Evolutionary conservation across 1,140 invertebrate genomes (phyloP).

Genomic region (Drosophila simulans): DNA sequence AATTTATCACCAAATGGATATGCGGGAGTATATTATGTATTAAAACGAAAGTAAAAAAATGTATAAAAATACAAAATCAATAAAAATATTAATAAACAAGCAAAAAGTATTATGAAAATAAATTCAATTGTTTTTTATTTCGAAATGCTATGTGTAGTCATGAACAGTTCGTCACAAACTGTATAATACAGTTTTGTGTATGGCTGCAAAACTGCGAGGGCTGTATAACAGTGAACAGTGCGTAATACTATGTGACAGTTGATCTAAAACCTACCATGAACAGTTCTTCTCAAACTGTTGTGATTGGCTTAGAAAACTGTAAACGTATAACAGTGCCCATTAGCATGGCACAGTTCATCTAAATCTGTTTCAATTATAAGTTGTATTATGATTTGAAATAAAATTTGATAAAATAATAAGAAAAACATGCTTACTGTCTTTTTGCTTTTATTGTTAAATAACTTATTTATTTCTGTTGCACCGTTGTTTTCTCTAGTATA

Average conservation of each 20-base stretch:
- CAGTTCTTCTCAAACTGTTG: too few species aligned
- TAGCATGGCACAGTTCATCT: not conserved
- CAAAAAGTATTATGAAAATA: conserved; percentile 76
- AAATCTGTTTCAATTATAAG: too few species aligned
- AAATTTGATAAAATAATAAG: too few species aligned
- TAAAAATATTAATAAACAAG: conserved; percentile 74
- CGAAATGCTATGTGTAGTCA: not conserved
- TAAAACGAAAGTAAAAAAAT: conserved; percentile 67
- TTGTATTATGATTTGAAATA: too few species aligned
- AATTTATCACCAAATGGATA: conserved; percentile 74
- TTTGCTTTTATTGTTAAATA: too few species aligned
- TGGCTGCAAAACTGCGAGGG: not conserved
- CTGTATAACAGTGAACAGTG: conserved; percentile 13
- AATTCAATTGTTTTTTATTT: not conserved
- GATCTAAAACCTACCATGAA: not conserved
- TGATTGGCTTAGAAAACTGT: not conserved
- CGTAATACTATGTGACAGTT: not conserved
- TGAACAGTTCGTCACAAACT: not conserved
- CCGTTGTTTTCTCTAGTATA: too few species aligned
- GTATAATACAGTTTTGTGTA: not conserved
- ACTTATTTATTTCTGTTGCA: too few species aligned
- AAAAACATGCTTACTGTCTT: too few species aligned
- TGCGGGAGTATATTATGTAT: conserved; percentile 75
- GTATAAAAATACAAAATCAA: conserved; percentile 75
- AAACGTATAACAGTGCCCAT: not conserved